Percentiles rank a stretch among this genome's conserved stretches.
These are phyloP conservation scores for Scarus forsteni DNA, from an alignment of 2,797 vertebrate species.

Conservation along the genomic window DNA sequence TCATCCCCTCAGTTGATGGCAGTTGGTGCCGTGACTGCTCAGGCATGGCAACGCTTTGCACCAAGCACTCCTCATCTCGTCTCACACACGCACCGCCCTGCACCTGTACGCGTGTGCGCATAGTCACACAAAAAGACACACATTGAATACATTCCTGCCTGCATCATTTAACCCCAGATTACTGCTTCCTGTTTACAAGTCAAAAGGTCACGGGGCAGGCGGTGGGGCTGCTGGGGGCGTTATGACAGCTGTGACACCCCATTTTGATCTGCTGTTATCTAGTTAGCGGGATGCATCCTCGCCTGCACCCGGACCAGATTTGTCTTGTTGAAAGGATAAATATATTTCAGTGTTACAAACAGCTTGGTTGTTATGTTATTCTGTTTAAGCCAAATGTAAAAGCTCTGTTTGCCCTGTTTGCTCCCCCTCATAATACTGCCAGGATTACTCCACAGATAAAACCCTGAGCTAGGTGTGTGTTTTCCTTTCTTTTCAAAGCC, in stretches of 20 bases:
- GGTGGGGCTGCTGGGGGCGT: constrained; percentile 30
- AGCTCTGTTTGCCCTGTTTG: constrained; percentile 37
- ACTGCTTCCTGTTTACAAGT: constrained; percentile 78
- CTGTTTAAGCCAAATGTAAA: constrained; percentile 44
- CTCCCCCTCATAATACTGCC: constrained; percentile 33
- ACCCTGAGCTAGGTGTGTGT: constrained; percentile 39
- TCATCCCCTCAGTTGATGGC: constrained; percentile 83
- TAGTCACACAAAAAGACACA: constrained; percentile 38
- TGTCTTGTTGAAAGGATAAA: constrained; percentile 54
- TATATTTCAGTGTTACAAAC: constrained; percentile 33
- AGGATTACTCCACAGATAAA: constrained; percentile 55
- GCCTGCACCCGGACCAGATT: constrained; percentile 43
- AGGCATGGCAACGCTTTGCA: constrained; percentile 73
- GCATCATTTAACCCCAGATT: constrained; percentile 72
- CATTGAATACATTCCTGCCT: constrained; percentile 46
- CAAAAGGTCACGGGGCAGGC: constrained; percentile 72
- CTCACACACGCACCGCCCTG: constrained; percentile 46
- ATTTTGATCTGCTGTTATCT: constrained; percentile 72
- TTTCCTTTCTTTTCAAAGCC: constrained; percentile 44
- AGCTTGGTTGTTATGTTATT: constrained; percentile 35
- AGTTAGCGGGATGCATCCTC: constrained; percentile 50
- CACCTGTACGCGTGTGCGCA: constrained; percentile 49
- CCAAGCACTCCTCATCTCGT: constrained; percentile 72
- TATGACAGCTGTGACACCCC: constrained; percentile 65
- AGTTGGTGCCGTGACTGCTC: constrained; percentile 76